phyloP scores from a whole-genome alignment of 92 coral and sea anemone species.

The Actinostola sp. region DNA sequence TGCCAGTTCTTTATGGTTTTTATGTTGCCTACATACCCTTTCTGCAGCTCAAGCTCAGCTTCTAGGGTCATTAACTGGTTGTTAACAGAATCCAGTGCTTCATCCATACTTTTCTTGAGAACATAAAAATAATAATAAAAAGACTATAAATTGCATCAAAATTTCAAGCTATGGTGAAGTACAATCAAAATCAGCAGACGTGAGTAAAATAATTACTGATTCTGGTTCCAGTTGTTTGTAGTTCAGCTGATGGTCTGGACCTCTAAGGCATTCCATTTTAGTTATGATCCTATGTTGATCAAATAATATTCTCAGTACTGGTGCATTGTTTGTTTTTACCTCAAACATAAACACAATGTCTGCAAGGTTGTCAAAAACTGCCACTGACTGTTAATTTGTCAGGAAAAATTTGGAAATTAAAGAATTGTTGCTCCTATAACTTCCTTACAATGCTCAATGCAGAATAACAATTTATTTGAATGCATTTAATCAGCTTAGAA shows the following conservation, averaged over 20 bases:
- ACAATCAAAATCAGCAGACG: too few relatives aligned
- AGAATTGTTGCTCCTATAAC: too few relatives aligned
- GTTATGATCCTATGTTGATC: conserved; percentile 37
- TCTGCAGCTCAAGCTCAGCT: conserved; percentile 74
- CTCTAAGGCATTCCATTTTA: conserved; percentile 64
- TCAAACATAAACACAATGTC: too few relatives aligned
- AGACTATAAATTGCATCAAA: neutral
- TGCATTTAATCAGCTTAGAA: too few relatives aligned
- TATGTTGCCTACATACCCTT: conserved; percentile 71
- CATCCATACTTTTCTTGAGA: conserved; percentile 66
- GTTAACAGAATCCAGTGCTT: conserved; percentile 56
- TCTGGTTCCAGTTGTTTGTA: conserved; percentile 76
- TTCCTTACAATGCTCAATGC: too few relatives aligned
- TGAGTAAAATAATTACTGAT: conserved; percentile 74
- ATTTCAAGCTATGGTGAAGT: too few relatives aligned
- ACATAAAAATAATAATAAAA: neutral
- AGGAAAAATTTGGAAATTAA: too few relatives aligned
- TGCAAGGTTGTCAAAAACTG: too few relatives aligned
- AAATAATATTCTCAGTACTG: neutral
- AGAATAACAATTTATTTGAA: too few relatives aligned
- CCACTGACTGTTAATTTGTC: too few relatives aligned
- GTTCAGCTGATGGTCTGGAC: conserved; percentile 69
- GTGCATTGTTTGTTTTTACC: too few relatives aligned
- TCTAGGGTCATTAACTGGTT: conserved; percentile 69
- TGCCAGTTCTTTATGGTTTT: too few relatives aligned